Evolutionary conservation across 2,113 vertebrate genomes (phyloP), one percentile per base, ranked within the genome.

Genomic region (Desmodus rotundus): DNA sequence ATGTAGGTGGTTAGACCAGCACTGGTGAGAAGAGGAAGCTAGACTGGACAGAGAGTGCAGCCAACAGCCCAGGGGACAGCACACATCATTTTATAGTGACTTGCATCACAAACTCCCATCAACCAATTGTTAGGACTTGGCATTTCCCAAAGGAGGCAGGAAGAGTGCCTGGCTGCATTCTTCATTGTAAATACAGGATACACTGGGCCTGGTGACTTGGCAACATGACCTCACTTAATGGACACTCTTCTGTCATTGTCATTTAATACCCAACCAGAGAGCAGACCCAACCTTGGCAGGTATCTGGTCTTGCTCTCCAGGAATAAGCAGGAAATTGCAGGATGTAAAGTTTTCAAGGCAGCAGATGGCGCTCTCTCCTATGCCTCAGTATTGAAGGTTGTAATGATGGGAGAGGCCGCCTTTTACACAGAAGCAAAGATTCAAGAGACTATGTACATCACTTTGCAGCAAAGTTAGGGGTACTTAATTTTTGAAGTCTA

Each of bases 281-380:
- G 20, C 22, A 78, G 41, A 77, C 4, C 4, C 17, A 6, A 56
- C 8, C 6, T 47, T n/a, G 58, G 13, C 77, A 5, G 3, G 26
- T 28, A 89, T 43, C n/a, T 43, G 28, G 2, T 47, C 52, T 33
- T 17, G 0, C 12, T 74, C 36, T 78, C 77, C 22, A 5, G 67
- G 47, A 85, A 81, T 36, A 80, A 74, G 56, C 7, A 43, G 67
- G 31, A 88, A 83, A 91, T 45, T 82, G 36, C 56, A 61, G 36
- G 22, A 94, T 96, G 73, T 65, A 19, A 63, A 47, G 6, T 67
- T 91, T 85, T 74, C 54, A 74, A n/a, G 17, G 81, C 96, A 97
- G 86, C 93, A 97, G 96, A 91, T 92, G 95, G 94, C 93, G 74
- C 78, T 80, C 73, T 97, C 4, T 28, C 31, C 80, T 56, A 3